Evolutionary conservation across 2,797 vertebrate species (phyloP).

Genomic region (Gallinago solitaria): DNA sequence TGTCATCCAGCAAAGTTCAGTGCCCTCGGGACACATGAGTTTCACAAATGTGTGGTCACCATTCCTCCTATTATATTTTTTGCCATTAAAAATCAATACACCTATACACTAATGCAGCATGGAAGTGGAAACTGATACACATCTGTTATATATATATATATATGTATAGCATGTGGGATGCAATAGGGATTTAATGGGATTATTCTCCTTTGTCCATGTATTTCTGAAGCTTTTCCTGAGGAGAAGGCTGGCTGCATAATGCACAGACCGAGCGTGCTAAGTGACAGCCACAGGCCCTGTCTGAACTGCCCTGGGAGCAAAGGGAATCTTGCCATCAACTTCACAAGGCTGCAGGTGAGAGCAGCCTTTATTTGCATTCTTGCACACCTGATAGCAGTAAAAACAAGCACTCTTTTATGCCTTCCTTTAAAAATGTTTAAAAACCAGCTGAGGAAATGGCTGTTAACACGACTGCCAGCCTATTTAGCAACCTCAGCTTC

Average conservation of each 20-base stretch:
- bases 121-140: neutral
- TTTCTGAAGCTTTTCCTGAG: neutral
- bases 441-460: slow-evolving; percentile 9
- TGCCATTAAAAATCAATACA: neutral
- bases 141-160: neutral
- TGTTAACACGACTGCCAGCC: slow-evolving; percentile 18
- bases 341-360: slow-evolving; percentile 4
- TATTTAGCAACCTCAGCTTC: slow-evolving; percentile 14
- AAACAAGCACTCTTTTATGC: slow-evolving; percentile 26
- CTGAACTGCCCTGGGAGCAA: neutral
- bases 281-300: neutral
- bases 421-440: slow-evolving; percentile 9
- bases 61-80: neutral
- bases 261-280: neutral
- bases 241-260: neutral
- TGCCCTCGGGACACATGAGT: neutral
- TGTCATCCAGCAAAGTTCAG: neutral
- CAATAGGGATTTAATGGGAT: neutral
- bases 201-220: neutral
- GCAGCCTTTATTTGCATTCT: neutral
- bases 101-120: neutral
- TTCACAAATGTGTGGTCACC: neutral
- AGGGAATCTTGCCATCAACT: neutral
- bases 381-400: slow-evolving; percentile 45
- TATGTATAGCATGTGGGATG: neutral